phyloP scores from a whole-genome alignment of 2,113 vertebrate species.

The Cynopterus brachyotis region DNA sequence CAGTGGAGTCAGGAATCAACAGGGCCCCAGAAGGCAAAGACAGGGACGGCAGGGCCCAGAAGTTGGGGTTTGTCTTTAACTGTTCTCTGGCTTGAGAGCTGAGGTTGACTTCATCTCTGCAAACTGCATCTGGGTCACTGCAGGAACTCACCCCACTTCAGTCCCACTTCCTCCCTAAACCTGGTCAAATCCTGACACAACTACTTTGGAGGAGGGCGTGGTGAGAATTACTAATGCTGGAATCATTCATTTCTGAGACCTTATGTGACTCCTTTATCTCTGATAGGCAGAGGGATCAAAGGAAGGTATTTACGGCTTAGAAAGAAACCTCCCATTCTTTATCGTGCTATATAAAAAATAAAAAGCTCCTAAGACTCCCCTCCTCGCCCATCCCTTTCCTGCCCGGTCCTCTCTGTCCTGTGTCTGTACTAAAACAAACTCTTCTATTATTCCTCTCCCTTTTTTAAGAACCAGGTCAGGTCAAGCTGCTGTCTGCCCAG shows the following conservation, averaged over 20 bases:
- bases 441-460: neutral
- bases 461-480: neutral
- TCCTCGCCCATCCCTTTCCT: neutral
- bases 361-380: neutral
- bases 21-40: neutral
- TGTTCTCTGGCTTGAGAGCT: neutral
- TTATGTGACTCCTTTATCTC: slow-evolving; percentile 56
- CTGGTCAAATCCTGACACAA: neutral
- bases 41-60: neutral
- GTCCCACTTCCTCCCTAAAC: neutral
- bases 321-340: slow-evolving; percentile 59
- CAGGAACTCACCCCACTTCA: neutral
- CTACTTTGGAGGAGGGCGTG: neutral
- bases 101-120: neutral
- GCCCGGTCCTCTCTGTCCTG: neutral
- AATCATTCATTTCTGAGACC: slow-evolving; percentile 44
- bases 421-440: neutral
- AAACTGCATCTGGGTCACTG: neutral
- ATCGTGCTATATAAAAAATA: slow-evolving; percentile 15
- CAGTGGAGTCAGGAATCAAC: neutral
- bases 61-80: neutral
- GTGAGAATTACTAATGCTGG: neutral
- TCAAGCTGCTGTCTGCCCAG: neutral
- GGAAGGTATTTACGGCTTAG: slow-evolving; percentile 42
- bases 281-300: slow-evolving; percentile 54